Evolutionary conservation across 1,140 invertebrate species (phyloP).

Genomic region (Ruditapes philippinarum): DNA sequence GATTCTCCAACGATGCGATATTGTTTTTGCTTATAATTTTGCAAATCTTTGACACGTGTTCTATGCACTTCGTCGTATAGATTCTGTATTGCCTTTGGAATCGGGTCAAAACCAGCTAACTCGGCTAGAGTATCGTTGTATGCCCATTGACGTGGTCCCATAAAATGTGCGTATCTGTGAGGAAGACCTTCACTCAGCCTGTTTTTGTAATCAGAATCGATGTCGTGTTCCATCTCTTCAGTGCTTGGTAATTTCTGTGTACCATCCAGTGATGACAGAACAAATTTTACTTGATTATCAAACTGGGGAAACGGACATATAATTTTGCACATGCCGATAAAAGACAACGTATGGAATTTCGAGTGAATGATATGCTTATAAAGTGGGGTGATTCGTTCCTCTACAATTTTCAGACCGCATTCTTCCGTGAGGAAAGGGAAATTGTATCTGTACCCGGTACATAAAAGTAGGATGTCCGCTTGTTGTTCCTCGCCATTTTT

Average conservation of each 20-base stretch:
- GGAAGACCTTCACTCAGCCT: slow-evolving; percentile 88
- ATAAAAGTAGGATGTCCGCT: slow-evolving; percentile 92
- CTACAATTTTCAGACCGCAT: slow-evolving; percentile 91
- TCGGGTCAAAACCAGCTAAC: slow-evolving; percentile 88
- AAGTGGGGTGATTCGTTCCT: slow-evolving; percentile 93
- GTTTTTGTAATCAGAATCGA: slow-evolving; percentile 88
- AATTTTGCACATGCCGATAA: slow-evolving; percentile 93
- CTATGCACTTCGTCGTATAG: slow-evolving; percentile 87
- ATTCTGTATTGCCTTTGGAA: slow-evolving; percentile 90
- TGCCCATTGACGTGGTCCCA: slow-evolving; percentile 89
- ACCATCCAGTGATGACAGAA: slow-evolving; percentile 90
- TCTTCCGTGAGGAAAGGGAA: slow-evolving; percentile 92
- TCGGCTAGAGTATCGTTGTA: slow-evolving; percentile 91
- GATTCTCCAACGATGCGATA: slow-evolving; percentile 24
- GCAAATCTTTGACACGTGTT: slow-evolving; percentile 15
- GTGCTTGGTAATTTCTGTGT: slow-evolving; percentile 89
- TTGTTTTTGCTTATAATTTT: slow-evolving; percentile 8
- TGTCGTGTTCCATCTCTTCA: slow-evolving; percentile 90
- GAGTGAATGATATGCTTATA: slow-evolving; percentile 95
- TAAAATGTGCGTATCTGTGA: slow-evolving; percentile 91
- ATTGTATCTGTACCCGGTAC: slow-evolving; percentile 94
- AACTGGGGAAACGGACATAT: slow-evolving; percentile 95
- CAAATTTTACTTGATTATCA: slow-evolving; percentile 93
- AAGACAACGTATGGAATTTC: slow-evolving; percentile 91
- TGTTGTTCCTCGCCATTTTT: slow-evolving; percentile 87